Base-by-base conservation (phyloP, 2,797 vertebrate species). In the Macroramphosus scolopax region DNA sequence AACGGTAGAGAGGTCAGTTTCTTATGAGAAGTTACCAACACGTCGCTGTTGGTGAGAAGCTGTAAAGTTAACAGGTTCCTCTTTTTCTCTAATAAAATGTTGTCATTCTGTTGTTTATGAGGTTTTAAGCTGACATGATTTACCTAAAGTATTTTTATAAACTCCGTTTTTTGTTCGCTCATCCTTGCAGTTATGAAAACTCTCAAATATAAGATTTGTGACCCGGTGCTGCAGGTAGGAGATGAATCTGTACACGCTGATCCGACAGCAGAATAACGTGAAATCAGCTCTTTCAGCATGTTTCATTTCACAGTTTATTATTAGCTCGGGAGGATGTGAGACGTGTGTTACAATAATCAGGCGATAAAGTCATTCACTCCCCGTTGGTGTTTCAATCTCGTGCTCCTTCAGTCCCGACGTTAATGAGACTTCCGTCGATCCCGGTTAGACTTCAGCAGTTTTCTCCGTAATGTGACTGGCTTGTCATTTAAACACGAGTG, bases 351-450 rank as follows among this genome's bases (percentile, higher is more conserved):
- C 13, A 32, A n/a, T 31, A 32, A 32, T 32, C 13, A 32, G 30
- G n/a, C 2, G 7, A 14, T 8, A 5, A 41, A 16, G 20, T 29
- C 26, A 8, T 55, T 38, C 55, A n/a, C 40, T 49, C 42, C 8
- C 48, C 14, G 28, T 48, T 46, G 36, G 46, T 35, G 26, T 64
- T 53, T 43, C n/a, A 58, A 45, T 56, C 39, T 68, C 36, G 47
- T 60, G 42, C 31, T 45, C 62, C 51, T 41, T 14, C 43, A 34
- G 51, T 44, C 29, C n/a, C n/a, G n/a, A n/a, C n/a, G n/a, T n/a
- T n/a, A n/a, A n/a, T n/a, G n/a, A n/a, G n/a, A n/a, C n/a, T n/a
- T n/a, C n/a, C n/a, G n/a, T n/a, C n/a, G n/a, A n/a, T n/a, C n/a
- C n/a, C n/a, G n/a, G n/a, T n/a, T n/a, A n/a, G n/a, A n/a, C n/a